These are phyloP conservation scores for Lepilemur septentrionalis DNA, from an alignment of 2,797 vertebrate species.

Conservation along the genomic window DNA sequence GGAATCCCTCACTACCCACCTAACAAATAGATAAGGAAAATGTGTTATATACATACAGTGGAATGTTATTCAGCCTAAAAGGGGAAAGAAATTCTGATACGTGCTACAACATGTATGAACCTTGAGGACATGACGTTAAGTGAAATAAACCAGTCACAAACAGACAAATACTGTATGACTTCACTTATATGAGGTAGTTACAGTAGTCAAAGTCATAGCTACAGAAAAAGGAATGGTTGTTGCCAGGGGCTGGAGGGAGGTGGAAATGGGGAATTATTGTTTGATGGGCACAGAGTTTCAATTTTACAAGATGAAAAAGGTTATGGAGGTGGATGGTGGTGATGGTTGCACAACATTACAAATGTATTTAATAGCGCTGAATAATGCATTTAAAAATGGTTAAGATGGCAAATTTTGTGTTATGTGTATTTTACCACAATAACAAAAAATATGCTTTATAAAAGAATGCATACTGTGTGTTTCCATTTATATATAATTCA, in stretches of 20 bases:
- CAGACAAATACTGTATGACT: not conserved
- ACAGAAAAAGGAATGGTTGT: not conserved
- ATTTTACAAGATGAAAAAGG: not conserved
- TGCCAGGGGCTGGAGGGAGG: not conserved
- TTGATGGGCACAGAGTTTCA: not conserved
- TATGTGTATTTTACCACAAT: not conserved
- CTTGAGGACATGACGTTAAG: not conserved
- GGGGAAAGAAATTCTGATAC: not conserved
- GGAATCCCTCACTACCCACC: too few relatives aligned
- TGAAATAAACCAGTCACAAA: not conserved
- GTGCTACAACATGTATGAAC: not conserved
- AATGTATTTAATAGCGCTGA: not conserved
- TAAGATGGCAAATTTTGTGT: not conserved
- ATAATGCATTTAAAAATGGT: not conserved
- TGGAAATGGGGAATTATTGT: not conserved
- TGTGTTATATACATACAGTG: too few relatives aligned
- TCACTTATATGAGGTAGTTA: not conserved
- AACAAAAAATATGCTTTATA: not conserved
- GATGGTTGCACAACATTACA: not conserved
- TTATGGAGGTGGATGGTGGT: not conserved
- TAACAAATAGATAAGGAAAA: not conserved
- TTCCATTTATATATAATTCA: not conserved
- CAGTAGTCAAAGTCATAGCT: not conserved
- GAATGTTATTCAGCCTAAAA: not conserved
- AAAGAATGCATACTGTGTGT: not conserved